These are phyloP conservation scores for Borostomias antarcticus DNA, from an alignment of 2,797 vertebrate species.

Conservation along the genomic window DNA sequence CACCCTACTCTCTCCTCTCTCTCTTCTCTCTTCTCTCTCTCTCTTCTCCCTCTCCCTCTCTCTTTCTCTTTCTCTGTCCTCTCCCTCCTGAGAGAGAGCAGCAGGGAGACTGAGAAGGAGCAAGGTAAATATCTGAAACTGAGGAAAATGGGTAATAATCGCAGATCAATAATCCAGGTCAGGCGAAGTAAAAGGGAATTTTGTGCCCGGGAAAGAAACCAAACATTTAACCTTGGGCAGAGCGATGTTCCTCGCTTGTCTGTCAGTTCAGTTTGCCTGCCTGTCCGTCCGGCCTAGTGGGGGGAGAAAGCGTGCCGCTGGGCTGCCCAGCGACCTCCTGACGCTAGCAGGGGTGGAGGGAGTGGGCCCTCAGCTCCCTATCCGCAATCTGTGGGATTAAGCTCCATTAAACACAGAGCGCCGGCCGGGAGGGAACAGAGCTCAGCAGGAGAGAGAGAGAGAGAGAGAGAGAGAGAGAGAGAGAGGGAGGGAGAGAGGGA, in stretches of 20 bases:
- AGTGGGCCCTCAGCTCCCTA: slow-evolving; percentile 76
- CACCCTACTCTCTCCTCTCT: no score
- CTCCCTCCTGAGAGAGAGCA: no score
- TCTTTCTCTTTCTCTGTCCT: no score
- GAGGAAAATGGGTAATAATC: no score
- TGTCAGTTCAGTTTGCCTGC: not conserved
- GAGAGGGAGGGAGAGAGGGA: slow-evolving; percentile 10
- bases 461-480: slow-evolving; percentile 39
- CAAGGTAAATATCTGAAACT: no score
- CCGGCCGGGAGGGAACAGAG: slow-evolving; percentile 75
- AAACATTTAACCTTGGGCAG: slow-evolving; percentile 44
- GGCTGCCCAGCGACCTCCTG: not conserved
- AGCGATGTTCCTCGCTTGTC: slow-evolving; percentile 12
- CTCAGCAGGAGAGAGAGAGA: slow-evolving; percentile 72
- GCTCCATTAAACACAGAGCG: slow-evolving; percentile 81
- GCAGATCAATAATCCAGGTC: no score
- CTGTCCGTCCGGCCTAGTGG: not conserved
- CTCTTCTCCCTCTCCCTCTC: no score
- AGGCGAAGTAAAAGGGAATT: no score
- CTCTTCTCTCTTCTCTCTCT: no score
- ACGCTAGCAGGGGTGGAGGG: slow-evolving; percentile 36
- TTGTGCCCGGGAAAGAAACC: no score
- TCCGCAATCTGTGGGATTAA: slow-evolving; percentile 81
- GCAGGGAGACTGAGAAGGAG: no score
- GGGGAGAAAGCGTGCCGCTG: no score